phyloP scores from a whole-genome alignment of 2,888 invertebrate genomes.

The Morpho helenor region DNA sequence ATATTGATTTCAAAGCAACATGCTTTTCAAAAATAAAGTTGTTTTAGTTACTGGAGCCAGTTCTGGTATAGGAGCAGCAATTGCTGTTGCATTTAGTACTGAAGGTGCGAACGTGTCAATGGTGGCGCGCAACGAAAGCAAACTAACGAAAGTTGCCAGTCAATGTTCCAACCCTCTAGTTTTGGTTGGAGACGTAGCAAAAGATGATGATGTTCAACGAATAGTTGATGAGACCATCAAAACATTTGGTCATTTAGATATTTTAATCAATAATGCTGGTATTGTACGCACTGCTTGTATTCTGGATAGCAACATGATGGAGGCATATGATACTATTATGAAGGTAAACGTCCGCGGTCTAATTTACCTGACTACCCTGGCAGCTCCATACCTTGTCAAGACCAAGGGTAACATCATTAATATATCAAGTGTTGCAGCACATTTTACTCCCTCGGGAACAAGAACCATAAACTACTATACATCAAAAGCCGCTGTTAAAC shows the following conservation, averaged over 20 bases:
- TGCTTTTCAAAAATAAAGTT: slow-evolving; percentile 12
- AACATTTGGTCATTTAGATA: slow-evolving; percentile 35
- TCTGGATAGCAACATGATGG: neutral
- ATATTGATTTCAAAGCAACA: neutral
- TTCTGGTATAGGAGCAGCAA: slow-evolving; percentile 49
- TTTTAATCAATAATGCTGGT: slow-evolving; percentile 43
- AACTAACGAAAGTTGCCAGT: slow-evolving; percentile 14
- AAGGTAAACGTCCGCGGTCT: slow-evolving; percentile 37
- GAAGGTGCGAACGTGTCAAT: slow-evolving; percentile 42
- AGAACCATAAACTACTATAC: neutral
- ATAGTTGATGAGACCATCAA: slow-evolving; percentile 33
- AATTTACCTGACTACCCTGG: slow-evolving; percentile 34
- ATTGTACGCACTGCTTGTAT: neutral
- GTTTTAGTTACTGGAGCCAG: slow-evolving; percentile 45
- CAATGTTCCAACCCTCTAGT: slow-evolving; percentile 11
- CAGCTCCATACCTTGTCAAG: slow-evolving; percentile 35
- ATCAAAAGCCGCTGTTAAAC: neutral
- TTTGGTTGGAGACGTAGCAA: slow-evolving; percentile 14
- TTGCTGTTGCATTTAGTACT: slow-evolving; percentile 40
- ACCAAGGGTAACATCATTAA: slow-evolving; percentile 45
- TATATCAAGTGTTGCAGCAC: slow-evolving; percentile 37
- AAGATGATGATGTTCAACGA: slow-evolving; percentile 16
- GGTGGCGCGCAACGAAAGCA: slow-evolving; percentile 34
- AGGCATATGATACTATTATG: slow-evolving; percentile 36
- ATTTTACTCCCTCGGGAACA: neutral